Conservation (phyloP, 2,113 vertebrate genomes). For the Corythornis madagascariensis region DNA sequence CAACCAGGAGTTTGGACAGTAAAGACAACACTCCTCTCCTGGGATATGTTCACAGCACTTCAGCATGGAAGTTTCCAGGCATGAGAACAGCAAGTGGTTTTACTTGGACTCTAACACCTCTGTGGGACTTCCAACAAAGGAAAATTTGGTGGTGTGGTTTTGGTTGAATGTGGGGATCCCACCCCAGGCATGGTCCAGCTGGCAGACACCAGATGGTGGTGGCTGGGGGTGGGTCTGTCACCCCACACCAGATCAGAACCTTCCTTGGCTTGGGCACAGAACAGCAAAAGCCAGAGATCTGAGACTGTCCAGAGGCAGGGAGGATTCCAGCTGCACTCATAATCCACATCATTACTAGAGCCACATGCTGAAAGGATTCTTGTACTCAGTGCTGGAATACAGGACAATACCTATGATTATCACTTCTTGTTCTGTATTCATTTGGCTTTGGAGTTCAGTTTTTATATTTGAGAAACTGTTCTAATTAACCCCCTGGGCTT, state of each 20-base stretch:
- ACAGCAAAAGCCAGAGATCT: not conserved
- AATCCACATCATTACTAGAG: not conserved
- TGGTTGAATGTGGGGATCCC: not conserved
- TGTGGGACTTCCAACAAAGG: not conserved
- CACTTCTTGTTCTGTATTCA: not conserved
- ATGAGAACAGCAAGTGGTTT: not conserved
- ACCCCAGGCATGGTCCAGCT: not conserved
- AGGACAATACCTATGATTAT: not conserved
- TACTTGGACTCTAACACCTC: not conserved
- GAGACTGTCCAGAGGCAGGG: fast-evolving
- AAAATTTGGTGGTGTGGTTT: not conserved
- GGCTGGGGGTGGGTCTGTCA: not conserved
- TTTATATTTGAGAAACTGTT: not conserved
- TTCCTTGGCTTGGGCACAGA: not conserved
- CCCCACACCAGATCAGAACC: not conserved
- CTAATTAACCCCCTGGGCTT: not conserved
- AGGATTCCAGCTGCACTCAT: not conserved
- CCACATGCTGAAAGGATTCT: not conserved
- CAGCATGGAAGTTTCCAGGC: not conserved
- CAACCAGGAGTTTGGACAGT: fast-evolving
- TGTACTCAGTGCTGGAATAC: not conserved
- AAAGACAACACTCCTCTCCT: not conserved
- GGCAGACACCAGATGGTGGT: not conserved
- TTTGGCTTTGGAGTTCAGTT: not conserved
- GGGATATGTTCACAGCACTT: not conserved